Conservation (phyloP, 2,888 invertebrate species). For the Pogonocherus hispidulus region DNA sequence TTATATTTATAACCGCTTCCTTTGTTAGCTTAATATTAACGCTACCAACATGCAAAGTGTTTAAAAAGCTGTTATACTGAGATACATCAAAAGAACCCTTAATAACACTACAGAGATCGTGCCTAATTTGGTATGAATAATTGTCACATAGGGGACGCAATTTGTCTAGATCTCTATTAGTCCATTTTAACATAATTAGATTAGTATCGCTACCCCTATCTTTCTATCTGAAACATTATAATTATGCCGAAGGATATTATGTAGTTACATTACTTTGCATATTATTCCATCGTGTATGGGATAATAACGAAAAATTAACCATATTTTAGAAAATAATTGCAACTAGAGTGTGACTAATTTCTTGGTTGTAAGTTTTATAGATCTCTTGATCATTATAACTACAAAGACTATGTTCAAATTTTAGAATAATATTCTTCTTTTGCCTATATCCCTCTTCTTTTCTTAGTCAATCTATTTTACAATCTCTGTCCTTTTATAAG, state of each 20-base stretch:
- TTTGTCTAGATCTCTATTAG: slow-evolving; percentile 57
- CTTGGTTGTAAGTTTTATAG: no score
- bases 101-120: slow-evolving; percentile 38
- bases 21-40: slow-evolving; percentile 9
- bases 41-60: slow-evolving; percentile 23
- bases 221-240: slow-evolving; percentile 36
- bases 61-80: slow-evolving; percentile 29
- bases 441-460: no score
- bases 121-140: slow-evolving; percentile 50
- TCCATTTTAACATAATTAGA: slow-evolving; percentile 53
- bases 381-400: no score
- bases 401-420: no score
- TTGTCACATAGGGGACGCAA: slow-evolving; percentile 56
- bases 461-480: no score
- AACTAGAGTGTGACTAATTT: no score
- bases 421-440: no score
- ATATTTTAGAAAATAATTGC: neutral
- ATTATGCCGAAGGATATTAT: slow-evolving; percentile 24
- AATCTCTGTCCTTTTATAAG: no score
- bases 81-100: slow-evolving; percentile 28
- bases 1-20: neutral
- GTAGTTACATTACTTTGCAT: slow-evolving; percentile 20
- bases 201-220: slow-evolving; percentile 57
- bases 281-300: neutral
- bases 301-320: neutral